A percentile compares a stretch with the other conserved stretches of the same genome.
These are phyloP conservation scores for Ephialtes manifestator DNA, from an alignment of 2,888 invertebrate species.

Conservation along the genomic window DNA sequence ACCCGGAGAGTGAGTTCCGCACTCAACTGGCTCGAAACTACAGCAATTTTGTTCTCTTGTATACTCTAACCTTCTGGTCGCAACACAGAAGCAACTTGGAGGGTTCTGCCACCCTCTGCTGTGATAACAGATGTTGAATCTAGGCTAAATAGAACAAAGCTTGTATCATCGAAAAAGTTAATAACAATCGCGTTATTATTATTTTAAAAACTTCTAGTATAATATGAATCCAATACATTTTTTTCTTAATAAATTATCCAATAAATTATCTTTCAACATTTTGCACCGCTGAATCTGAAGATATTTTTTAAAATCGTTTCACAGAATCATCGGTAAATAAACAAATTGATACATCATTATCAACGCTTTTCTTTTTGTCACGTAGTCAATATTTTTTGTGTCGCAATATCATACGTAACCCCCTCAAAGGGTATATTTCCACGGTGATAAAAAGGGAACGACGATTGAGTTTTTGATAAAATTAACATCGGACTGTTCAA, in stretches of 20 bases:
- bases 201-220: not conserved
- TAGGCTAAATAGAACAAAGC: not conserved
- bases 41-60: conserved; percentile 37
- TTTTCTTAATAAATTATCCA: no score
- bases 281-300: not conserved
- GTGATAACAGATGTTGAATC: conserved; percentile 5
- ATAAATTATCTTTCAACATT: not conserved
- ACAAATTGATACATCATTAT: not conserved
- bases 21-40: conserved; percentile 26
- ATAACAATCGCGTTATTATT: not conserved
- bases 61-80: not conserved
- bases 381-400: no score
- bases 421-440: not conserved
- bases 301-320: not conserved
- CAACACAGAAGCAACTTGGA: not conserved
- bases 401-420: not conserved
- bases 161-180: not conserved
- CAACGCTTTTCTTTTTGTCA: not conserved
- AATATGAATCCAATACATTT: no score
- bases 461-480: conserved; percentile 4
- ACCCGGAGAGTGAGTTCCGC: conserved; percentile 13
- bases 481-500: conserved; percentile 18
- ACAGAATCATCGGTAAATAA: not conserved
- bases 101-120: not conserved
- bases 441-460: not conserved